Percentiles rank a stretch among this genome's conserved stretches.
These are phyloP conservation scores for Liodrosophila aerea DNA, from an alignment of 2,888 invertebrate genomes.

Conservation along the genomic window DNA sequence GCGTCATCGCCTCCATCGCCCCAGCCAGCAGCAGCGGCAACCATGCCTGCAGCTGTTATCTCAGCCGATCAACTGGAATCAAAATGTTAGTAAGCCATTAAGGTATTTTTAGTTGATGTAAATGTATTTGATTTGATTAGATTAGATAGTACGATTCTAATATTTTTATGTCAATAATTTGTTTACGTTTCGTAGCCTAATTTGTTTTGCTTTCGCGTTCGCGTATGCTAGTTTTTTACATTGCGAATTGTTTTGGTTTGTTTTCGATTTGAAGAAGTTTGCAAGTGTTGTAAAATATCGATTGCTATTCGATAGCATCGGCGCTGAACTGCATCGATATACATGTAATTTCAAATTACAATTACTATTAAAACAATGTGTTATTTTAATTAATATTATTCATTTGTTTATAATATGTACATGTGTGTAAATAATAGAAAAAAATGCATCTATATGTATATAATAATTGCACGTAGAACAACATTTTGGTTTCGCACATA, in stretches of 20 bases:
- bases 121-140: conserved; percentile 4
- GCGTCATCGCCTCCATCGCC: conserved; percentile 12
- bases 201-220: conserved; percentile 3
- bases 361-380: too few species aligned
- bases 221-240: too few species aligned
- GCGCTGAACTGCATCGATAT: background rate
- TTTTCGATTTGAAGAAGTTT: background rate
- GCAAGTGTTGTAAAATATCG: background rate
- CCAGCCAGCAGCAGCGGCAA: conserved; percentile 1
- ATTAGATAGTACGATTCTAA: background rate
- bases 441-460: conserved; percentile 6
- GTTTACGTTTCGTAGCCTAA: conserved; percentile 25
- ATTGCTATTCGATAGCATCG: too few species aligned
- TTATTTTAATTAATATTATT: too few species aligned
- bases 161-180: background rate
- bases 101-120: conserved; percentile 2
- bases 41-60: background rate
- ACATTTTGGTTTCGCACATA: conserved; percentile 32
- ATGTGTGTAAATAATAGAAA: conserved; percentile 24
- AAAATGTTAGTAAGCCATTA: conserved; percentile 36
- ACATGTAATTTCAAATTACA: too few species aligned
- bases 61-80: conserved; percentile 6
- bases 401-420: too few species aligned
- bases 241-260: background rate
- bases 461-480: conserved; percentile 31